These are phyloP conservation scores for Channallabes apus DNA, from an alignment of 2,797 vertebrate species.

Conservation along the genomic window DNA sequence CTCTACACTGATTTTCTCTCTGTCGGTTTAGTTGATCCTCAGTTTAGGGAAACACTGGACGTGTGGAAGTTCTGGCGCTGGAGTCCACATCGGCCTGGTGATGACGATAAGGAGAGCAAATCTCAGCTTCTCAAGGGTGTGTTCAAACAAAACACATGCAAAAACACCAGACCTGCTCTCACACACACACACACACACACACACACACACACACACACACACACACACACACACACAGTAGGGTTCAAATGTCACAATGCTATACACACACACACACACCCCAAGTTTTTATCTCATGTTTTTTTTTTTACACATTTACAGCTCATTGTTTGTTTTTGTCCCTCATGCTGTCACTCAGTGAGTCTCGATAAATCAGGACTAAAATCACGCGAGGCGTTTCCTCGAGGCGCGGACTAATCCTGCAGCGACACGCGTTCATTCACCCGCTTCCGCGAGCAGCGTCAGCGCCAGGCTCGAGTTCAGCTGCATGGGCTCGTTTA, in stretches of 20 bases:
- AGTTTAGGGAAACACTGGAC: background rate
- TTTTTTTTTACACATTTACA: background rate
- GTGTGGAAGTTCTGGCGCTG: background rate
- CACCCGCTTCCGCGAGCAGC: background rate
- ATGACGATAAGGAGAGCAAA: background rate
- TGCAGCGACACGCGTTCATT: background rate
- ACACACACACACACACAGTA: background rate
- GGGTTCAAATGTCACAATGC: no score
- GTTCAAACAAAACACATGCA: constrained; percentile 9
- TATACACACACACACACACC: background rate
- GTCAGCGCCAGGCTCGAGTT: constrained; percentile 11
- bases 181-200: background rate
- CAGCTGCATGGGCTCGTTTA: constrained; percentile 38
- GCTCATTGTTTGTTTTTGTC: background rate
- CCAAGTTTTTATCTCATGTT: no score
- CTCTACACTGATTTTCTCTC: background rate
- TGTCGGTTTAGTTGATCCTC: background rate
- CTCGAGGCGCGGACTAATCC: background rate
- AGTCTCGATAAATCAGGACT: background rate
- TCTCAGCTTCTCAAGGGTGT: background rate
- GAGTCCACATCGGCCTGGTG: background rate
- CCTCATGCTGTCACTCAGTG: background rate
- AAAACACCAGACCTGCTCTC: background rate
- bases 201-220: background rate
- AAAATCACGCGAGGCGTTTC: background rate